phyloP scores from a whole-genome alignment of 2,888 invertebrate species.

The Apamea epomidion region DNA sequence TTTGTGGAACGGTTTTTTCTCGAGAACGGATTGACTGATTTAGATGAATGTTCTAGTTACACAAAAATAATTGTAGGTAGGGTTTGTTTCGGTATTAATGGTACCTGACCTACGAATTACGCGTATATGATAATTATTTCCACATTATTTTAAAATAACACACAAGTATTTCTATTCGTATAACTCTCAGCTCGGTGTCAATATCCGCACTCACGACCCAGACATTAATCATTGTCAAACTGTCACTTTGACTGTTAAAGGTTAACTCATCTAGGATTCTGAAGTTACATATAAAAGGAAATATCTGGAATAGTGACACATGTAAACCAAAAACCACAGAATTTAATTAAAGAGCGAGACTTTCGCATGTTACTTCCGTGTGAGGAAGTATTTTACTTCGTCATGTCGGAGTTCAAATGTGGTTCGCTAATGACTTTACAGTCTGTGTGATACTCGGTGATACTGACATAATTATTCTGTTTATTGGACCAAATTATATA shows the following conservation, averaged over 20 bases:
- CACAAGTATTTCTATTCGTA: not conserved
- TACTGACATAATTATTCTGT: not conserved
- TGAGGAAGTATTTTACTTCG: slow-evolving; percentile 10
- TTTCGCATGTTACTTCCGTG: slow-evolving; percentile 22
- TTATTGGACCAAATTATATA: slow-evolving; percentile 11
- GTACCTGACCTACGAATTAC: not conserved
- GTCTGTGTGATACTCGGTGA: not conserved
- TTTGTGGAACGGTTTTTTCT: not conserved
- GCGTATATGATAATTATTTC: not conserved
- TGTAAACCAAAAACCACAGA: slow-evolving; percentile 26
- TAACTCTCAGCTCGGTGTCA: slow-evolving; percentile 14
- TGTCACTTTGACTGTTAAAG: slow-evolving; percentile 30
- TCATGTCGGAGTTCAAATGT: slow-evolving; percentile 10
- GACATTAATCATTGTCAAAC: slow-evolving; percentile 41
- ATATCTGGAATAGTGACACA: slow-evolving; percentile 18
- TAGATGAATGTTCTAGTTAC: not conserved
- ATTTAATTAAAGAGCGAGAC: slow-evolving; percentile 31
- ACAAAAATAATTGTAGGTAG: not conserved
- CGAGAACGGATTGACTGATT: not conserved
- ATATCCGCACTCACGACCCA: slow-evolving; percentile 7
- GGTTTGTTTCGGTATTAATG: not conserved
- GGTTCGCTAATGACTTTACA: slow-evolving; percentile 1
- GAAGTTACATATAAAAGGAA: slow-evolving; percentile 10
- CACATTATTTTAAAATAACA: not conserved
- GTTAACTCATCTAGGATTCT: slow-evolving; percentile 8